Conservation (phyloP, 2,797 vertebrate genomes). For the Mustela erminea region DNA sequence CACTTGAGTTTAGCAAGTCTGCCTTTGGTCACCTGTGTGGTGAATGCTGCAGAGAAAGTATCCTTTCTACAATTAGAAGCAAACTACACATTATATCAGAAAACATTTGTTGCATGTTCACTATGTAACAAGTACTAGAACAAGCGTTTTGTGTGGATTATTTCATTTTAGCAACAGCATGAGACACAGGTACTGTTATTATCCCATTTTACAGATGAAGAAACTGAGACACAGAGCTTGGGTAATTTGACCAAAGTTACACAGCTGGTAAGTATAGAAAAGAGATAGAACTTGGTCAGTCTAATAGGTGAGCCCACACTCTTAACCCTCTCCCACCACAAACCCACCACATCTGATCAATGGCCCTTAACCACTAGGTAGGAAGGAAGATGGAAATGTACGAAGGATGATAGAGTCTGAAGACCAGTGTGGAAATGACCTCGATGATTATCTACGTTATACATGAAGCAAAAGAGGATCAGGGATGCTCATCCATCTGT, state of each 20-base stretch:
- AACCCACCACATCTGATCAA: neutral
- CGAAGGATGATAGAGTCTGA: neutral
- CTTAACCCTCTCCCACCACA: neutral
- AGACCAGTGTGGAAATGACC: neutral
- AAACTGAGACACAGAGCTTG: neutral
- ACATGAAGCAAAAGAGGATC: neutral
- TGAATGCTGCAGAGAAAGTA: neutral
- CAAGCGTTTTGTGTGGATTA: neutral
- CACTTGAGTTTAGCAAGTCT: neutral
- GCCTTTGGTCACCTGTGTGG: neutral
- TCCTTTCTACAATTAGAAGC: neutral
- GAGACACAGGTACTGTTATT: neutral
- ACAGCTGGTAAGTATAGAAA: neutral
- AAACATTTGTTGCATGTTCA: neutral
- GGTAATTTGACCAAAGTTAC: constrained; percentile 4
- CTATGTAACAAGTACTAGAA: neutral
- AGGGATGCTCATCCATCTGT: neutral
- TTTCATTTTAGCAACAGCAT: neutral
- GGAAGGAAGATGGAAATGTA: neutral
- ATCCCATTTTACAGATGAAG: neutral
- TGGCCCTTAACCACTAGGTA: neutral
- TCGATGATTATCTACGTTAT: neutral
- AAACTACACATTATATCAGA: neutral
- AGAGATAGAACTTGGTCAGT: neutral
- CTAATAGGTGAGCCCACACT: neutral